Evolutionary conservation across 1,140 invertebrate genomes (phyloP), one percentile per base, ranked within the genome.

Genomic region (Drosophila lacteicornis): DNA sequence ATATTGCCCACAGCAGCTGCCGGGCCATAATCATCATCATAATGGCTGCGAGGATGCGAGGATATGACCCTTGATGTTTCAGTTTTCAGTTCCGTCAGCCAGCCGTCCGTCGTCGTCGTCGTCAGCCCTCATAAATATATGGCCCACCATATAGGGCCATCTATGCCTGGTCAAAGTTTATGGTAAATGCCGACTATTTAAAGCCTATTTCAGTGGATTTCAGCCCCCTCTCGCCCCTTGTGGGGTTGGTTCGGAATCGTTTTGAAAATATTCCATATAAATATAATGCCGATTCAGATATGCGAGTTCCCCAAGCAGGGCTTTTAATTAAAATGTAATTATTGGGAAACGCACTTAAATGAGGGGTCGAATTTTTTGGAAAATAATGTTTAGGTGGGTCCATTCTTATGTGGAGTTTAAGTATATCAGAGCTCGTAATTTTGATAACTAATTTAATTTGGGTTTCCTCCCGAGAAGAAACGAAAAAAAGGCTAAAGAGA

Each of bases 1-100:
- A 76, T 76, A 76, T 76, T 76, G 73, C 53, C 68, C 69, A 43
- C 71, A 75, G 59, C 57, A 65, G 58, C 69, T 76, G 56, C 46
- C 49, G 45, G 71, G 55, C 55, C 75, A 77, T 60, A 77, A 77
- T 77, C 75, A 77, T 68, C 55, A 66, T 66, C 61, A 75, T 75
- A 50, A 53, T 56, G 69, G 42, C 53, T 74, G 50, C 59, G 27
- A 51, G 56, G 40, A 45, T 45, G 56, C 36, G 40, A 58, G 56
- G n/a, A 58, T 46, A 42, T 56, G 61, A 30, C 30, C 63, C 38
- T 68, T 51, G 66, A 49, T 51, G 63, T 42, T 68, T 68, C 56
- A 45, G 56, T 63, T 58, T 57, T 38, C 43, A 49, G 43, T 60
- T 60, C 58, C 15, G 57, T 46, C 43, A 55, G 51, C 8, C 51